Evolutionary conservation across 2,113 vertebrate genomes (phyloP).

Genomic region (Lamprologus speciosus): DNA sequence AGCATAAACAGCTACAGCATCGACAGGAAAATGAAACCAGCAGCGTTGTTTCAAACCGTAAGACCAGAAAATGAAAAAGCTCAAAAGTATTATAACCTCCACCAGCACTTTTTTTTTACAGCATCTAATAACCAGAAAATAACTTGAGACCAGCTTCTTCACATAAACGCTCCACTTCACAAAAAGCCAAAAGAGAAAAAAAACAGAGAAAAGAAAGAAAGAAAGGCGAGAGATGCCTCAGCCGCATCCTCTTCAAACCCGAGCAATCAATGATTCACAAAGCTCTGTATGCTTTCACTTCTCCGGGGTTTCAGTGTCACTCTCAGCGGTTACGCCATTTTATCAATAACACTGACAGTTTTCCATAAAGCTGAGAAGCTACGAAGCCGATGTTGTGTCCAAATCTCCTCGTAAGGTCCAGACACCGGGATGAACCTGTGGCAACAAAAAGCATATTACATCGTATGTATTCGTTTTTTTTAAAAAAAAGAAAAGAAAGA

Average conservation of each 20-base stretch:
- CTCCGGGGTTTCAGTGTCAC: not conserved
- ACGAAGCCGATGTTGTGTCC: not conserved
- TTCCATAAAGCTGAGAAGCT: not conserved
- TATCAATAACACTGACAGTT: not conserved
- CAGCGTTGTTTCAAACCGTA: not conserved
- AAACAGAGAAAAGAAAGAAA: not conserved
- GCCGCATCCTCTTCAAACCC: not conserved
- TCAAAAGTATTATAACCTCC: not conserved
- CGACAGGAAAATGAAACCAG: not conserved
- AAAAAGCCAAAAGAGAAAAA: not conserved
- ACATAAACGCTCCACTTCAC: constrained; percentile 12
- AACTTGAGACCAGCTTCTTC: not conserved
- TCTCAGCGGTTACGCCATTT: not conserved
- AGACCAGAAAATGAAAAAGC: constrained; percentile 3
- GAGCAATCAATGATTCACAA: not conserved
- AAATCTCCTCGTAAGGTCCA: not conserved
- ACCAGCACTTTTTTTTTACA: not conserved
- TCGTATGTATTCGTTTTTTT: not conserved
- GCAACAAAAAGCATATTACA: not conserved
- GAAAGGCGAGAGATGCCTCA: not conserved
- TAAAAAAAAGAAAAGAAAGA: not conserved
- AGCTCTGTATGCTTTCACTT: not conserved
- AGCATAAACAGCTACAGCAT: not conserved
- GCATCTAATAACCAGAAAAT: not conserved
- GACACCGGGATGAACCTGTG: not conserved